Evolutionary conservation across 2,797 vertebrate genomes (phyloP), one percentile per base, ranked within the genome.

Genomic region (Anas bernieri): DNA sequence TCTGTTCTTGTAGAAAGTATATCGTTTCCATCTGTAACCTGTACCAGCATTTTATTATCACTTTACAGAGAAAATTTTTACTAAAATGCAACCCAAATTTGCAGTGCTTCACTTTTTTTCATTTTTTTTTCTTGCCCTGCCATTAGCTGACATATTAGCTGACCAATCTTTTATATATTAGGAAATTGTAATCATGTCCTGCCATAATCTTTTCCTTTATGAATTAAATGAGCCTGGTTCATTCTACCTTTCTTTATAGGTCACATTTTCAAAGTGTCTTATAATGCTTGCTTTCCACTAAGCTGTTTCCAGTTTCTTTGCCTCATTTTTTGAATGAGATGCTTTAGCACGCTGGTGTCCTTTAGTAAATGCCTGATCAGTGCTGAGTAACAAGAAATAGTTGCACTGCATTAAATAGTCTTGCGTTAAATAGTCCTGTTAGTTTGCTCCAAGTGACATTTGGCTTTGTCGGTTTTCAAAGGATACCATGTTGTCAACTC

Each of bases 401-500:
- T 55, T 41, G 25, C 25, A 50, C 55, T 67, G 33, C 30, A 73
- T 86, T 79, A 73, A 73, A 76, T 78, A 73, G 59, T 76, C 46
- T 62, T 67, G 33, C 26, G 63, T 86, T 79, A 73, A 73, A 82
- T 78, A 73, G 55, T 76, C 18, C 59, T 90, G 41, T 67, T 93
- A 88, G 88, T 92, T 67, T 92, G 16, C 33, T 90, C 74, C 75
- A 52, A 76, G 30, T 86, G 68, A 63, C 30, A 76, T 79, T 92
- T 86, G 54, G 35, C 35, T 95, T 68, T 89, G 67, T 62, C 82
- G 66, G 55, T 82, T 95, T 94, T 94, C 46, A 59, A 95, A 95
- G n/a, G 55, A 55, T 76, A 92, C 9, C 52, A 84, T 64, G 31
- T 30, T 35, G 37, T 39, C 52, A 88, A 92, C 67, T 72, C 88